phyloP scores from a whole-genome alignment of 2,888 invertebrate species.

The Melanostoma mellinum region DNA sequence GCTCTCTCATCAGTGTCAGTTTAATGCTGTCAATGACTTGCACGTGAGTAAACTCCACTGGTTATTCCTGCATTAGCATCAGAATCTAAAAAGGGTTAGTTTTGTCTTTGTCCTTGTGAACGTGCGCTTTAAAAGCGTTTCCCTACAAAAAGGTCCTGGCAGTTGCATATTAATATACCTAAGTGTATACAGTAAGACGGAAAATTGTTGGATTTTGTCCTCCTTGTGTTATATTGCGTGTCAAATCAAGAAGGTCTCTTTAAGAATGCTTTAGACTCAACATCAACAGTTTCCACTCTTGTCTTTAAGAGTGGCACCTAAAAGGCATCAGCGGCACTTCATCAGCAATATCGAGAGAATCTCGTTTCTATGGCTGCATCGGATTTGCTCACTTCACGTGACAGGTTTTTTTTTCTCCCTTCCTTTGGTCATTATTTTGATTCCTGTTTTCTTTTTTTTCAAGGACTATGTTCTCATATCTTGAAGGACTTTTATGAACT shows the following conservation, averaged over 20 bases:
- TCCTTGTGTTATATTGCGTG: constrained; percentile 3
- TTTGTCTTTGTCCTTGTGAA: constrained; percentile 5
- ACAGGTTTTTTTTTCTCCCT: too few relatives aligned
- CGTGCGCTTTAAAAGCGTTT: constrained; percentile 42
- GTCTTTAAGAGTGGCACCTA: not conserved
- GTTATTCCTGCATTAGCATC: constrained; percentile 17
- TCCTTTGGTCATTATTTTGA: too few relatives aligned
- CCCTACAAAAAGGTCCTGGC: constrained; percentile 44
- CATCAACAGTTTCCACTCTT: not conserved
- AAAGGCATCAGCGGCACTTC: too few relatives aligned
- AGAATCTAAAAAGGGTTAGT: constrained; percentile 10
- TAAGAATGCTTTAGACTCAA: too few relatives aligned
- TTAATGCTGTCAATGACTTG: constrained; percentile 54
- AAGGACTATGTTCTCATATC: too few relatives aligned
- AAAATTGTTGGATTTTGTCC: constrained; percentile 29
- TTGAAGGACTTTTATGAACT: too few relatives aligned
- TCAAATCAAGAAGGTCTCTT: constrained; percentile 19
- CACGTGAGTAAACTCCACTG: constrained; percentile 36
- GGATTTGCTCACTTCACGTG: too few relatives aligned
- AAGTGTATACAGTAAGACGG: constrained; percentile 21
- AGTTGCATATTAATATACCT: constrained; percentile 37
- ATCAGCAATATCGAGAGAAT: too few relatives aligned
- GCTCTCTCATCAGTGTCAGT: constrained; percentile 24
- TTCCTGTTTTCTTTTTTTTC: too few relatives aligned
- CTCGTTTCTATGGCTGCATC: too few relatives aligned